Evolutionary conservation across 2,113 vertebrate genomes (phyloP), one percentile per base, ranked within the genome.

Genomic region (Ceratotherium simum): DNA sequence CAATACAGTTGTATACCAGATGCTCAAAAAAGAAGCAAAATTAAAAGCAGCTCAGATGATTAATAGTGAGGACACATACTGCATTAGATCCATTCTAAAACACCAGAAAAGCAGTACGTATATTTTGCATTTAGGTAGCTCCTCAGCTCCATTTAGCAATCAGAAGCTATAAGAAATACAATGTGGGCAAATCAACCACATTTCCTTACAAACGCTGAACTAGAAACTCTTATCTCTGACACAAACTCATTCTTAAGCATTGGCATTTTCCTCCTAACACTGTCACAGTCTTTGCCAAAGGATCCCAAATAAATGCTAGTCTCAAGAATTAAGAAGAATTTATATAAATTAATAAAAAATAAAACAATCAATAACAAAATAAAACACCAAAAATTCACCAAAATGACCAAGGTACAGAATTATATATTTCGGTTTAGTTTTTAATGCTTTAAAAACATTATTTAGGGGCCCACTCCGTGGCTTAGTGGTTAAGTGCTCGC

Each of bases 1-100:
- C 69, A 88, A 72, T 46, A 86, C 4, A 75, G 42, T 16, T 82
- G 73, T 82, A 82, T 54, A 39, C 6, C 6, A 18, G n/a, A 75
- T 97, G 70, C 36, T 91, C 51, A 91, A 80, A 80, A 96, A 88
- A 91, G 18, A 72, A 69, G 8, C 78, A 83, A 97, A 95, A 82
- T 85, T 89, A 93, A 96, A 98, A 97, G 85, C 31, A 96, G 33
- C 18, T 90, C 72, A 0, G 21, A 67, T 58, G 25, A 89, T 79
- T 76, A 96, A 80, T 12, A 60, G 29, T 46, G 10, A 94, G 39
- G 36, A 75, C 33, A 84, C 7, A 93, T 0, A 72, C 6, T 81
- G 20, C 7, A 83, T 65, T 62, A 96, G 31, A 75, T 70, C 90
- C 70, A 73, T 29, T 80, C 36, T 93, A 97, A 94, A 97, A 78